Base-by-base conservation (phyloP, 2,888 invertebrate genomes). In the Amiota minor region DNA sequence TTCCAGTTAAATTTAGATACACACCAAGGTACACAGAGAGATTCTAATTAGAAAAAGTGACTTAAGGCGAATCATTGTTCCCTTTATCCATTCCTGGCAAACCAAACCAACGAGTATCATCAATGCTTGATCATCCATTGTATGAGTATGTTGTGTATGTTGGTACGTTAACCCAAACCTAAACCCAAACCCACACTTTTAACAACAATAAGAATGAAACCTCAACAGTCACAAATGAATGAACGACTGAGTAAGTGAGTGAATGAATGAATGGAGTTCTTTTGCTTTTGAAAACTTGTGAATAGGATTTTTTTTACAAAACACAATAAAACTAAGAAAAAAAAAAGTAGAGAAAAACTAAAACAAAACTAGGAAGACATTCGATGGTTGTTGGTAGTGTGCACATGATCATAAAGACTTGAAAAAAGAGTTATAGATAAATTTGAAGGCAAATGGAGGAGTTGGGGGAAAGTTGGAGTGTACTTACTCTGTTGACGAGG, bases 231-330 rank as follows among this genome's bases (percentile, higher is more conserved):
- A 35, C 23, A 11, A 9, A 18, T 2, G 8, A 10, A 14, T 56
- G 56, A 20, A 62, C 23, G 61, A 62, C 20, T 62, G 61, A 35
- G n/a, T n/a, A 12, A 53, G 45, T 62, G 62, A 62, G 45, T 62
- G 61, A 35, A 4, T n/a, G 53, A 53, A 62, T 62, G 62, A 62
- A 62, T 62, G 62, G 20, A 68, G 53, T 53, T 68, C 67, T 68
- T 49, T 68, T 68, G 67, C 67, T 35, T 4, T 35, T 35, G 20
- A 68, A 68, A 53, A 59, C 18, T 18, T 59, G 35, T 35, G 23
- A 59, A 59, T 59, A 59, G 59, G 20, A 59, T 18, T 18, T 20
- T 9, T 59, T 35, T 35, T 35, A 35, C 35, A 35, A 35, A 35
- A 6, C 35, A 35, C n/a, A n/a, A n/a, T n/a, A n/a, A n/a, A n/a